Conservation (phyloP, 2,888 invertebrate species). For the Frankliniella fusca region DNA sequence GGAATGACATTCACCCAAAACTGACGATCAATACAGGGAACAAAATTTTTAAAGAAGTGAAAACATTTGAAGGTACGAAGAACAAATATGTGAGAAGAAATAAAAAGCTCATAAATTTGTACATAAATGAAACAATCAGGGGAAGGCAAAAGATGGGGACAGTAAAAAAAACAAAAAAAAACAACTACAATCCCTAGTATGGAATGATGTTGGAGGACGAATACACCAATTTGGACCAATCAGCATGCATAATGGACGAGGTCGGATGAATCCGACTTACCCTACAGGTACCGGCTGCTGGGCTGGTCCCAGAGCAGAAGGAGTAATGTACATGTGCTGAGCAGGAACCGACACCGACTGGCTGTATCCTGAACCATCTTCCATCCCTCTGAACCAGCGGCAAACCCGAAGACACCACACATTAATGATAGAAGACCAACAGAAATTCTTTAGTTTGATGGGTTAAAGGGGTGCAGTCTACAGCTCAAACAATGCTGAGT, state of each 20-base stretch:
- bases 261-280: constrained; percentile 15
- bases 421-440: neutral
- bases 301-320: constrained; percentile 2
- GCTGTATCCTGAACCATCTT: constrained; percentile 18
- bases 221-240: neutral
- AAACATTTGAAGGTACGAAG: too few relatives aligned
- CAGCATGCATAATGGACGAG: neutral
- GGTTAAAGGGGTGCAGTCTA: too few relatives aligned
- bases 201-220: neutral
- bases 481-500: too few relatives aligned
- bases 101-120: neutral
- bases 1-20: too few relatives aligned
- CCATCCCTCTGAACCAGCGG: constrained; percentile 15
- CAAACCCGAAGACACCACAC: constrained; percentile 6
- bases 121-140: too few relatives aligned
- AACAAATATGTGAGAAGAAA: neutral
- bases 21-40: too few relatives aligned
- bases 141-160: neutral
- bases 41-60: too few relatives aligned
- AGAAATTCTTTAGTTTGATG: too few relatives aligned
- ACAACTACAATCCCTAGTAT: neutral
- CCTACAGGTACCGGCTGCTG: neutral
- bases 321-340: constrained; percentile 16
- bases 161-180: neutral
- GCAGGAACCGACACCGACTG: constrained; percentile 13